Evolutionary conservation across 1,140 invertebrate genomes (phyloP), one percentile per base, ranked within the genome.

Genomic region (Leptonema lineaticorne): DNA sequence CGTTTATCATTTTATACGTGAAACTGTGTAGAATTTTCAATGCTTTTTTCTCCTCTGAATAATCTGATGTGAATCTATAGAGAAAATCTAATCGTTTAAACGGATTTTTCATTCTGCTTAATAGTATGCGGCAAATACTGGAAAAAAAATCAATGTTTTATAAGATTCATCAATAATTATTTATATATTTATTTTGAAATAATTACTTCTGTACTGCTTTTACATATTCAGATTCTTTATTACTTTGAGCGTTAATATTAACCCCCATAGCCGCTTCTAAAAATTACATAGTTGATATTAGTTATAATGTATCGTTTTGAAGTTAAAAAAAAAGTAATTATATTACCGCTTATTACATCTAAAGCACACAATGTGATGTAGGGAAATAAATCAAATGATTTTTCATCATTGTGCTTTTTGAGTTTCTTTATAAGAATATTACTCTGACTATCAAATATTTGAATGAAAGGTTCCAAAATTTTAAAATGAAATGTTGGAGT

Each of bases 401-500:
- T 63, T 33, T 78, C 78, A 33, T 75, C 64, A 11, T 73, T 75
- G 11, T 74, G 72, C 1, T 77, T 70, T 8, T 74, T 67, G 6
- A 78, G 66, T 0, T 75, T 74, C 0, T 74, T 70, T 1, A 82
- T 74, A 8, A 83, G 74, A 0, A 78, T 76, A 22, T 78, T 72
- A 20, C 78, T 78, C 64, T 84, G 83, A 63, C 79, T 78, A 72
- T 82, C 78, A 74, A 85, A 72, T 37, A 75, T 83, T 4, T 85
- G 81, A n/a, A 92, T 74, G 76, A 93, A 96, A 73, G 92, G 86
- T 69, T 90, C 84, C 0, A 96, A 79, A 63, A 96, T 92, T 73
- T 90, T 90, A 76, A 95, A 96, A 78, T 97, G 94, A 78, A 97
- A 97, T 0, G 92, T 88, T 0, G 93, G 92, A 0, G 94, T 95